phyloP scores from a whole-genome alignment of 2,113 vertebrate genomes.

The Cichladusa arquata region DNA sequence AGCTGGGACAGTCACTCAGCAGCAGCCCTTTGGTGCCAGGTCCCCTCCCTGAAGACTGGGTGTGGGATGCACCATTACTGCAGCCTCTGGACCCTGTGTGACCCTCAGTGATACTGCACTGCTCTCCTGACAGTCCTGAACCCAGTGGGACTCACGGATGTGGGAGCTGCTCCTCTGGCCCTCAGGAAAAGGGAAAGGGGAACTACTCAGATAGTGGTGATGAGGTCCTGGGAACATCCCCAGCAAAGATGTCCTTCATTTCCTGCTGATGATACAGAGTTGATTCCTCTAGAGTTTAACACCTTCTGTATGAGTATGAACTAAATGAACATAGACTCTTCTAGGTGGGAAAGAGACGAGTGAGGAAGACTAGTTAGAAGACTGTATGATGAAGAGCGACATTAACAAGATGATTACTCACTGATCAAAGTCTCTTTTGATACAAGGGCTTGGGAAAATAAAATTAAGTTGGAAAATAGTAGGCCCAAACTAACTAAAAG shows the following conservation, averaged over 20 bases:
- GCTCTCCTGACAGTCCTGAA: background rate
- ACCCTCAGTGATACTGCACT: background rate
- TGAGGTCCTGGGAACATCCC: background rate
- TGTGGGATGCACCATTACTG: background rate
- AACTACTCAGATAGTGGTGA: background rate
- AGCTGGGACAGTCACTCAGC: background rate
- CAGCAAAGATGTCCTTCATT: background rate
- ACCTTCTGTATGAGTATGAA: background rate
- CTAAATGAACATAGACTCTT: background rate
- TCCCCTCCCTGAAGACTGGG: background rate
- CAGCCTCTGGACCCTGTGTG: background rate
- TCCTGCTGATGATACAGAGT: background rate
- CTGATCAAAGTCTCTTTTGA: background rate
- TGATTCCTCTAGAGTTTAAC: background rate
- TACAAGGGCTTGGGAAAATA: background rate
- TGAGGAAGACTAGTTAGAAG: background rate
- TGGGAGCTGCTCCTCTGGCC: background rate
- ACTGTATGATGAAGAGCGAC: background rate
- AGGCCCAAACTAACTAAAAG: background rate
- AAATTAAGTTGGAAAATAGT: background rate
- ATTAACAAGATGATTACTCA: background rate
- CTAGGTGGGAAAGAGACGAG: background rate
- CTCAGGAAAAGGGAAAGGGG: background rate
- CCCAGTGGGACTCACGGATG: fast-evolving
- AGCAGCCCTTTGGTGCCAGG: background rate